phyloP scores from a whole-genome alignment of 1,140 invertebrate genomes.

The Drosophila insularis region DNA sequence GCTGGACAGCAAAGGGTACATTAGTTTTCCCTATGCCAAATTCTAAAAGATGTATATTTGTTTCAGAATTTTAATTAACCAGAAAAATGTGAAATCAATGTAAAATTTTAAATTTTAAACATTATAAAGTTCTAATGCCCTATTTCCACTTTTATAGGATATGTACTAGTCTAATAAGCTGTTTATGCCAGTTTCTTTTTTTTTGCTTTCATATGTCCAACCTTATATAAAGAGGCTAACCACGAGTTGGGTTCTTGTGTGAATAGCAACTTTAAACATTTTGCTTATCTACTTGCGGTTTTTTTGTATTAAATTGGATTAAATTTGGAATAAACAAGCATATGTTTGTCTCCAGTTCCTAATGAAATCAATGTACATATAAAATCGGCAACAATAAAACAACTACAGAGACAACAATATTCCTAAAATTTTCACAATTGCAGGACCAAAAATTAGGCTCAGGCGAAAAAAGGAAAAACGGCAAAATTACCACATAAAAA shows the following conservation, averaged over 20 bases:
- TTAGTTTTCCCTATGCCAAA: too few species aligned
- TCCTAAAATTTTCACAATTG: not conserved
- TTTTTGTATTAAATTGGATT: not conserved
- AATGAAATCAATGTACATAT: conserved; percentile 6
- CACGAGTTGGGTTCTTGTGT: not conserved
- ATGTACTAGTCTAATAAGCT: not conserved
- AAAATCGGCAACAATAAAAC: not conserved
- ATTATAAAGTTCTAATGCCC: too few species aligned
- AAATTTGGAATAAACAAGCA: conserved; percentile 4
- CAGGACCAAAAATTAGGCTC: conserved; percentile 28
- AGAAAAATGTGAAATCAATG: too few species aligned
- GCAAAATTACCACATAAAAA: conserved; percentile 36
- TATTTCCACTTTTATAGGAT: not conserved
- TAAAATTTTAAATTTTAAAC: too few species aligned
- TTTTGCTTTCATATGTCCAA: not conserved
- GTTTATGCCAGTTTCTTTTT: not conserved
- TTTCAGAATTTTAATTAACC: too few species aligned
- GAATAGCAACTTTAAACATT: not conserved
- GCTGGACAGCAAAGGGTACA: not conserved
- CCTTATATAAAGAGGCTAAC: not conserved
- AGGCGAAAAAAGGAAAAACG: conserved; percentile 15
- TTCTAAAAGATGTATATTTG: too few species aligned
- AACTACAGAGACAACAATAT: conserved; percentile 20
- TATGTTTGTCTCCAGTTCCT: not conserved
- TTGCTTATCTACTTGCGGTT: not conserved